Base-by-base conservation (phyloP, 2,797 vertebrate genomes). In the Peromyscus eremicus region DNA sequence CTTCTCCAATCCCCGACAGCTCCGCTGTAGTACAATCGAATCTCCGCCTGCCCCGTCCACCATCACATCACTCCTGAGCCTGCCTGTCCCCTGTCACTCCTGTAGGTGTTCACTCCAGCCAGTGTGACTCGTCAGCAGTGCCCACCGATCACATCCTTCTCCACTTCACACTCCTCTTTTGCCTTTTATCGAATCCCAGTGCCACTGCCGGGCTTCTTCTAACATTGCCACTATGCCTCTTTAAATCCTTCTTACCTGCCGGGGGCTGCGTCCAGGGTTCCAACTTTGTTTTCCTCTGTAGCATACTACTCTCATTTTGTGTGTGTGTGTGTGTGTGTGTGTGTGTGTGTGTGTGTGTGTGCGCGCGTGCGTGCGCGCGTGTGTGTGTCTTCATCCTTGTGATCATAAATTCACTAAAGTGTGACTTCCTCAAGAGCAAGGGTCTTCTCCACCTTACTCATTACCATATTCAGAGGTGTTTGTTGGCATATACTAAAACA, bases 201-300 rank as follows among this genome's bases (percentile, higher is more conserved):
- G 12, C 29, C 2, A 23, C 32, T 71, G 23, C 8, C 21, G 12
- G 4, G 49, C 21, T 2, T 17, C 25, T 37, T 57, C 19, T 66
- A 0, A 0, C 11, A 2, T 29, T 34, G 55, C 12, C 1, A 1
- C 57, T 55, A 0, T 0, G 5, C 0, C 6, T 75, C 49, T 97
- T 40, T 6, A 70, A 82, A 34, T 64, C 73, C 91, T 62, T 66
- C 25, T 52, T 66, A 12, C n/a, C 29, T 19, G 37, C 32, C 8
- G 82, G 49, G 29, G 49, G 16, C 55, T 64, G 32, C 66, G 52
- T 29, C 27, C 27, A 68, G 34, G 43, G 16, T 57, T 49, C 11
- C 49, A 60, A 29, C 3, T 83, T 29, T 66, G 11, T 91, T 87
- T 62, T 62, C 0, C 29, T 16, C 43, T 17, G 34, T 25, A 68